Evolutionary conservation across 1,140 invertebrate species (phyloP).

Genomic region (Tetramorium parvispinum): DNA sequence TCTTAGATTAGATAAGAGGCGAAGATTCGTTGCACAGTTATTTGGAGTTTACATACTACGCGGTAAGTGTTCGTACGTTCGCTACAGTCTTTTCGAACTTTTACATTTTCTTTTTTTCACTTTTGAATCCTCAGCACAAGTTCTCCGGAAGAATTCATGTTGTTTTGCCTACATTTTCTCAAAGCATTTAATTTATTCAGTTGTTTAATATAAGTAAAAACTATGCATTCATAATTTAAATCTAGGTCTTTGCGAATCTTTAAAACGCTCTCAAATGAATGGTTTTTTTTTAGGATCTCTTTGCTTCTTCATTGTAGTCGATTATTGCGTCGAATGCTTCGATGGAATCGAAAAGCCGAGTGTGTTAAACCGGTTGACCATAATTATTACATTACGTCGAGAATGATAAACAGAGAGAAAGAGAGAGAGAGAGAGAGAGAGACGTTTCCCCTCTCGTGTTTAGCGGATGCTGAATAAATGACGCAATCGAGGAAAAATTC

Average conservation of each 20-base stretch:
- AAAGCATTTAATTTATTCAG: not conserved
- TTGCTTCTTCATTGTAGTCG: not conserved
- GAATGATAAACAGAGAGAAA: not conserved
- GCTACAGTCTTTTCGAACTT: not conserved
- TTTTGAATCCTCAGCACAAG: not conserved
- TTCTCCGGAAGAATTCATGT: not conserved
- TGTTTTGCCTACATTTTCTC: too few relatives aligned
- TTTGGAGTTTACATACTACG: not conserved
- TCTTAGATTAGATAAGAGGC: not conserved
- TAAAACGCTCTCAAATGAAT: not conserved
- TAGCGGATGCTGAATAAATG: conserved; percentile 46
- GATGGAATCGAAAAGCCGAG: conserved; percentile 66
- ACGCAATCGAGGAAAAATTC: conserved; percentile 66
- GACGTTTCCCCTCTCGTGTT: conserved; percentile 10
- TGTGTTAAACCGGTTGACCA: conserved; percentile 66
- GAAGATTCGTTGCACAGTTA: not conserved
- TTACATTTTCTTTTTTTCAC: not conserved
- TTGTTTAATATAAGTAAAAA: not conserved
- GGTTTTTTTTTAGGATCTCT: not conserved
- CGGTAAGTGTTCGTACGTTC: not conserved
- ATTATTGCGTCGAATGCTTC: not conserved
- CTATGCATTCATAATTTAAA: not conserved
- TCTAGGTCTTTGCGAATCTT: not conserved
- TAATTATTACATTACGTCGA: conserved; percentile 48
- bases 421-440: not conserved